Evolutionary conservation across 2,888 invertebrate genomes (phyloP).

Genomic region (Melieria picta): DNA sequence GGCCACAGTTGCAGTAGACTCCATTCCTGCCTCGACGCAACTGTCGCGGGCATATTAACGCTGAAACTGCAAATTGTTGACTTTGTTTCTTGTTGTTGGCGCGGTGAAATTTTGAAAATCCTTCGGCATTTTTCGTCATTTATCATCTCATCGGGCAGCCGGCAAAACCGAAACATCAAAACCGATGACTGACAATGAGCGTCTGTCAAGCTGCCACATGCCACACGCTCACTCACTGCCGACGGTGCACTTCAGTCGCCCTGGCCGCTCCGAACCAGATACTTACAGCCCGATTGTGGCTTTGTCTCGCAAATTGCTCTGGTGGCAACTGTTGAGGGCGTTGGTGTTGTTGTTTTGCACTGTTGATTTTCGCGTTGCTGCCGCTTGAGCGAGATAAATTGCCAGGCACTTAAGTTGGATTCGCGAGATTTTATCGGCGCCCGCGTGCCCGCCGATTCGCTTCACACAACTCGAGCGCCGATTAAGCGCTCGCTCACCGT

Average conservation of each 20-base stretch:
- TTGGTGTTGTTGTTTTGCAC: too few species aligned
- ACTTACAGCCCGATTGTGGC: conserved; percentile 48
- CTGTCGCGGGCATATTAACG: conserved; percentile 29
- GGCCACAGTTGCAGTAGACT: too few species aligned
- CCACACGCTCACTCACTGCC: conserved; percentile 25
- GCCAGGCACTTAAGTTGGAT: conserved; percentile 65
- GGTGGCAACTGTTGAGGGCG: neutral
- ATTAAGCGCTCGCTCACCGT: too few species aligned
- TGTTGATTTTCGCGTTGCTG: too few species aligned
- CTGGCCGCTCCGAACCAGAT: neutral
- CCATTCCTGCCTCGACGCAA: too few species aligned
- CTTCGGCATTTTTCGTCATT: conserved; percentile 66
- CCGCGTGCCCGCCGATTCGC: conserved; percentile 26
- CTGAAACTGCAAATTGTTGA: too few species aligned
- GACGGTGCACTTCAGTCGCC: neutral
- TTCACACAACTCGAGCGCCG: neutral
- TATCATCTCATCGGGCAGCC: conserved; percentile 59
- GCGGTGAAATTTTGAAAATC: conserved; percentile 62
- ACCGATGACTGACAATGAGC: conserved; percentile 61
- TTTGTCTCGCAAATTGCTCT: conserved; percentile 40
- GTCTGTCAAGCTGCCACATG: conserved; percentile 44
- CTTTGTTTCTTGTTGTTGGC: conserved; percentile 32
- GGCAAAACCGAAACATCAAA: conserved; percentile 46
- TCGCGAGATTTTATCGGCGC: conserved; percentile 62
- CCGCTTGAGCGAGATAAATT: conserved; percentile 56